Percentiles rank a stretch among this genome's conserved stretches.
Evolutionary conservation across 2,888 invertebrate genomes (phyloP).

Genomic region (Arge pagana): DNA sequence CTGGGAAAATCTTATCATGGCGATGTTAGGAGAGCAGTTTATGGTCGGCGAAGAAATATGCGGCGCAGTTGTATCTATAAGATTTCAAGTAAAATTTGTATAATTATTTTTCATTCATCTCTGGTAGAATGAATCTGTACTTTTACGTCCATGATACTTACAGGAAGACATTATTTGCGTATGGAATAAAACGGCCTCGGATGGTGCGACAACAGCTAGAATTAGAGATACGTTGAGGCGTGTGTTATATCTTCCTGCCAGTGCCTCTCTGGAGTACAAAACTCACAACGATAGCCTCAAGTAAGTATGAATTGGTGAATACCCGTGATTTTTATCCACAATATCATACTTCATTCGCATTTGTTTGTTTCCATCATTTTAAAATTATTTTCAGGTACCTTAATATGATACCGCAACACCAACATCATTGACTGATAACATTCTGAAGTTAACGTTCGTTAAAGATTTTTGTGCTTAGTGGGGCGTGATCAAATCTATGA

Average conservation of each 20-base stretch:
- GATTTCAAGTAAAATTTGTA: constrained; percentile 73
- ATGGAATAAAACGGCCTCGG: constrained; percentile 95
- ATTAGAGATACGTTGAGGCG: constrained; percentile 94
- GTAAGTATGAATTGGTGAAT: constrained; percentile 63
- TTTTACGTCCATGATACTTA: constrained; percentile 16
- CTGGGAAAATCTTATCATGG: constrained; percentile 98
- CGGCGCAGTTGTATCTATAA: constrained; percentile 93
- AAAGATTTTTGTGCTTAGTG: constrained; percentile 21
- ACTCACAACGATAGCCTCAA: constrained; percentile 80
- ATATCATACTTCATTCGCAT: no score
- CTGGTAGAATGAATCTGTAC: neutral
- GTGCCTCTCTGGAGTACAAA: constrained; percentile 95
- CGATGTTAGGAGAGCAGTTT: constrained; percentile 98
- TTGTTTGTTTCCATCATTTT: neutral
- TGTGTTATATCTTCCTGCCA: constrained; percentile 91
- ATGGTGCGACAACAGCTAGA: constrained; percentile 83
- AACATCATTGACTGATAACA: constrained; percentile 24
- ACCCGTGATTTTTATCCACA: no score
- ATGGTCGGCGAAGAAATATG: constrained; percentile 98
- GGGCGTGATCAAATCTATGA: no score
- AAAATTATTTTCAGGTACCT: constrained; percentile 22
- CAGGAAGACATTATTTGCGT: constrained; percentile 95
- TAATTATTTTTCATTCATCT: constrained; percentile 16
- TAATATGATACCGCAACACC: constrained; percentile 26
- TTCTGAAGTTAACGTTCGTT: constrained; percentile 10